Evolutionary conservation across 2,113 vertebrate genomes (phyloP), one percentile per base, ranked within the genome.

Genomic region (Lathamus discolor): DNA sequence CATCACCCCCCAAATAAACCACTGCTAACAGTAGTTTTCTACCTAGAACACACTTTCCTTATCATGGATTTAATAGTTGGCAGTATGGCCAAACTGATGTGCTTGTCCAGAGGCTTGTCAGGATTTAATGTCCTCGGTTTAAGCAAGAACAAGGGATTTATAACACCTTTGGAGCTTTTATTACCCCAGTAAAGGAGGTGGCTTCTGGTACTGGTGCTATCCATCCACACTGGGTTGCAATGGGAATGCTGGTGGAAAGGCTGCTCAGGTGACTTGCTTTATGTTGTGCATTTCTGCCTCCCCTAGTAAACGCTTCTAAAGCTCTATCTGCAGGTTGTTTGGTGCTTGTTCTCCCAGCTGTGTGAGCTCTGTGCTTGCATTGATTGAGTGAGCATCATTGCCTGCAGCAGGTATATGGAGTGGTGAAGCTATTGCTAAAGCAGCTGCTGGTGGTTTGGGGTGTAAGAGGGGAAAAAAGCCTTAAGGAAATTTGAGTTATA

Each of bases 341-440:
- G 19, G 54, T 28, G 33, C 4, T 0, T 29, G 1, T 46, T 86
- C 73, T 76, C 24, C n/a, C 33, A 41, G 37, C 25, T 46, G 46
- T 1, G 2, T 10, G 43, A 52, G 41, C 14, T 17, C 67, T 33
- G 35, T 16, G 2, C 35, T 35, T 1, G 17, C 0, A 1, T 62
- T 2, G 1, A 24, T 68, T n/a, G 23, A 68, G 24, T 4, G 22
- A 57, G 39, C 24, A 3, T 35, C 10, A 2, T 25, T 3, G 6
- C 10, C 35, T 6, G n/a, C 41, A 0, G 4, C 1, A 4, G 55
- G 68, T 72, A 17, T 20, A 7, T 6, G 14, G 54, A 27, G 57
- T 0, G 0, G 18, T 14, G 61, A 84, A 64, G 62, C 59, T 68
- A 4, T 29, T 27, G 61, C 61, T 69, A 3, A 54, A 64, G 52